These are phyloP conservation scores for Stomatorhinus ivindoensis DNA, from an alignment of 2,113 vertebrate species.

Conservation along the genomic window DNA sequence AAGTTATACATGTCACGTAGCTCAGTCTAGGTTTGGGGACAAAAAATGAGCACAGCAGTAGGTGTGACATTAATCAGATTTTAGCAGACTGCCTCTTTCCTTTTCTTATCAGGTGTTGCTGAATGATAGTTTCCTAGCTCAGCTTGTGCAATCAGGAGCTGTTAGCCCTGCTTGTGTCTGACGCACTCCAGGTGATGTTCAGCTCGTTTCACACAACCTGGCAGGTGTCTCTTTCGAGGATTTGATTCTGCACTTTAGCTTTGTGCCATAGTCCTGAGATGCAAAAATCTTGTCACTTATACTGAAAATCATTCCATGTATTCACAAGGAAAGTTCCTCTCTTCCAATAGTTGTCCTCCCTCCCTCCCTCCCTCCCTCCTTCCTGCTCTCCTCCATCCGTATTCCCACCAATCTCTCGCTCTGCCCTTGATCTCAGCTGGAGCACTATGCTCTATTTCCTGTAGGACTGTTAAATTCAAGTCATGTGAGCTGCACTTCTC, in stretches of 20 bases:
- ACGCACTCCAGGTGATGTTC: not conserved
- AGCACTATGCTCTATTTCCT: slow-evolving; percentile 46
- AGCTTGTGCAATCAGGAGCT: not conserved
- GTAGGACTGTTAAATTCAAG: slow-evolving; percentile 50
- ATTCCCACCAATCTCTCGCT: not conserved
- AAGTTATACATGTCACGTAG: not conserved
- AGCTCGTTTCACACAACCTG: not conserved
- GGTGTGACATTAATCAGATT: not conserved
- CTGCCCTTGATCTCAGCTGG: slow-evolving; percentile 25
- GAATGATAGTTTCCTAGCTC: not conserved
- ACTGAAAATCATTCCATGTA: not conserved
- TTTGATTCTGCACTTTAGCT: not conserved
- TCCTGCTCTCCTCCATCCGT: not conserved
- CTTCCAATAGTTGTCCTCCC: not conserved
- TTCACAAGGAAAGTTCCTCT: not conserved
- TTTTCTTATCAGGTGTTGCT: not conserved
- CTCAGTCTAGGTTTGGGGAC: not conserved
- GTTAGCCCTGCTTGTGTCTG: not conserved
- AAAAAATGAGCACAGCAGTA: not conserved
- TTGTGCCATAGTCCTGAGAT: not conserved
- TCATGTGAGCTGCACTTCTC: slow-evolving; percentile 33
- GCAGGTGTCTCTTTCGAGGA: not conserved
- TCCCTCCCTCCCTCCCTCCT: not conserved
- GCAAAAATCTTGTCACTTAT: not conserved
- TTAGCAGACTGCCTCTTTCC: not conserved